Conservation (phyloP, 2,797 vertebrate species). For the Gallinago nigripennis region DNA sequence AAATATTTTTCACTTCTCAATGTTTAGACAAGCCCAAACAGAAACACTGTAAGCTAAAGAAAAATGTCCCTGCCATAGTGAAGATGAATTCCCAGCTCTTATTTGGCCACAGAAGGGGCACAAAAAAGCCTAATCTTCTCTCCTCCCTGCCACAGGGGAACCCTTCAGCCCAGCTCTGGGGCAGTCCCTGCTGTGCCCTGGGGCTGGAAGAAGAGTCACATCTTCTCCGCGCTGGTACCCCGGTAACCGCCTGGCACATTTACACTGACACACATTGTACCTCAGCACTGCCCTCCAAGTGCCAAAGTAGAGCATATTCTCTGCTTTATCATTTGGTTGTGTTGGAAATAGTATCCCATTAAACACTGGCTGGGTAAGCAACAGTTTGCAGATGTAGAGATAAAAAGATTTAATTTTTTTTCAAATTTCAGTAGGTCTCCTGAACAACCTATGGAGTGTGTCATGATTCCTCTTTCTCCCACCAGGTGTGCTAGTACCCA, state of each 20-base stretch:
- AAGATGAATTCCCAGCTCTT: not conserved
- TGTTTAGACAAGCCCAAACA: not conserved
- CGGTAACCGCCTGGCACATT: accelerated
- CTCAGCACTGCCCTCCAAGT: not conserved
- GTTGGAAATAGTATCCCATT: not conserved
- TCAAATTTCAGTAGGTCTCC: not conserved
- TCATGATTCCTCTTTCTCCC: not conserved
- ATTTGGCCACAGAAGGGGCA: not conserved
- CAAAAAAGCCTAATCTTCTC: not conserved
- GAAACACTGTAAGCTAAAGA: not conserved
- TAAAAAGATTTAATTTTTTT: not conserved
- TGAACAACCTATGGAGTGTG: not conserved
- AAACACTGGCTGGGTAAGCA: not conserved
- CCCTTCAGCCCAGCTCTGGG: not conserved
- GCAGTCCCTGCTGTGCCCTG: not conserved
- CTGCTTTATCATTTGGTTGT: not conserved
- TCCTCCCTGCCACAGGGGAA: not conserved
- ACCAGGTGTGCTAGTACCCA: not conserved
- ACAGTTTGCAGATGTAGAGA: not conserved
- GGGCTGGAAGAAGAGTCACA: not conserved
- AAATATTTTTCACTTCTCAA: not conserved
- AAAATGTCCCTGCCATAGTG: not conserved
- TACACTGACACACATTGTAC: not conserved
- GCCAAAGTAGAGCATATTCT: not conserved
- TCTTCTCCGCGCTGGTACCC: accelerated